Evolutionary conservation across 2,113 vertebrate species (phyloP), one percentile per base, ranked within the genome.

Genomic region (Piprites chloris): DNA sequence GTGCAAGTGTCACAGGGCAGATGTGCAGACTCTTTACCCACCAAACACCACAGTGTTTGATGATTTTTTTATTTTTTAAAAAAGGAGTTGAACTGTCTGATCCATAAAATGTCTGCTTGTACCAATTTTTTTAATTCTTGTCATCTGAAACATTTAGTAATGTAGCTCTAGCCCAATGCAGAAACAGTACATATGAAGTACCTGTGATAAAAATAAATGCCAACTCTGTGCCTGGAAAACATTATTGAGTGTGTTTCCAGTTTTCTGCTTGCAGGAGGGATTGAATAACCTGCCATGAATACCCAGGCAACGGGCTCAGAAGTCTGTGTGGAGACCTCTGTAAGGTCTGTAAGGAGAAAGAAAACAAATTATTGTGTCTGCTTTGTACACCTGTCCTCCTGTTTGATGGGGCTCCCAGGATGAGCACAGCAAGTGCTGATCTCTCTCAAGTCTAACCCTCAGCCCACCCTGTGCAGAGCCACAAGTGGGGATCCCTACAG

Each of bases 401-500:
- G 8, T 23, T 35, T 33, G 19, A 59, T n/a, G 55, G 16, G 17
- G 11, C 33, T 85, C 78, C 49, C 28, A 9, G 66, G 56, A 82
- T 15, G 17, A 56, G 11, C 3, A 8, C 16, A 20, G 15, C 1
- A 4, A 53, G 27, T 3, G 5, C 37, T 42, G 21, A 21, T 46
- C 66, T 65, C 4, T 2, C n/a, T 26, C 13, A 52, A 11, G 30
- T 62, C 42, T 19, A 21, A 12, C 2, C 22, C 28, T 49, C 30
- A 20, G 28, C 46, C 21, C 35, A 41, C 21, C 1, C 0, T 13
- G 6, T 18, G 18, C 20, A 12, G 37, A 76, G 56, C 37, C 42
- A 16, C 2, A 1, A 42, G 28, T 16, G 14, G 44, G 14, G 27
- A 85, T 58, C 13, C 16, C 33, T 42, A 49, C 14, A 39, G 21